These are phyloP conservation scores for Neoseiulus cucumeris DNA, from an alignment of 1,140 invertebrate genomes.

Conservation along the genomic window DNA sequence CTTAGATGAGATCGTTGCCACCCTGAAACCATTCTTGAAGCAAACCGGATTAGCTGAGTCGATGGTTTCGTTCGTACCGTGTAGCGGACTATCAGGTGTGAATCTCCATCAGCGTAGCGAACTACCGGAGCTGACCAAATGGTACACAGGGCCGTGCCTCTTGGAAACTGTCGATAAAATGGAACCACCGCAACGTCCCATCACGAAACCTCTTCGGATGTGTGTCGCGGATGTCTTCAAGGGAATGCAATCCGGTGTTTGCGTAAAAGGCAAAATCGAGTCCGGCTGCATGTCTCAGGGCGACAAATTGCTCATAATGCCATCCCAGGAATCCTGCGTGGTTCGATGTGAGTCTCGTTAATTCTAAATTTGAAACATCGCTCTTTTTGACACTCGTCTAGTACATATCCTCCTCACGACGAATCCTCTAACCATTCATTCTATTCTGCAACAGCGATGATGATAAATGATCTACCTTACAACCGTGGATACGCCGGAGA, in stretches of 20 bases:
- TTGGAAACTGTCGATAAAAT: conserved; percentile 67
- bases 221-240: conserved; percentile 88
- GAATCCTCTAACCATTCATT: no score
- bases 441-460: conserved; percentile 32
- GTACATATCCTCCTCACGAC: no score
- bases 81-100: conserved; percentile 80
- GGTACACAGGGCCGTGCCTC: conserved; percentile 66
- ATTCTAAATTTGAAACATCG: no score
- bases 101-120: conserved; percentile 55
- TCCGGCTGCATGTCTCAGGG: conserved; percentile 62
- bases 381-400: conserved; percentile 12
- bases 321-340: conserved; percentile 50
- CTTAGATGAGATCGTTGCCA: conserved; percentile 64
- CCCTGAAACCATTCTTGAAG: conserved; percentile 69
- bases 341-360: conserved; percentile 45
- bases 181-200: conserved; percentile 48
- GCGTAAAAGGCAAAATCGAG: conserved; percentile 70
- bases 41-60: conserved; percentile 80
- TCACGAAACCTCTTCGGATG: conserved; percentile 71
- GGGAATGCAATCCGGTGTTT: conserved; percentile 50
- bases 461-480: conserved; percentile 47
- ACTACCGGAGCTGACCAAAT: conserved; percentile 43
- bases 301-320: conserved; percentile 71
- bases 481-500: conserved; percentile 79
- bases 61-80: conserved; percentile 77